Percentiles rank a stretch among this genome's conserved stretches.
phyloP scores from a whole-genome alignment of 2,888 invertebrate species.

The Monopis laevigella region DNA sequence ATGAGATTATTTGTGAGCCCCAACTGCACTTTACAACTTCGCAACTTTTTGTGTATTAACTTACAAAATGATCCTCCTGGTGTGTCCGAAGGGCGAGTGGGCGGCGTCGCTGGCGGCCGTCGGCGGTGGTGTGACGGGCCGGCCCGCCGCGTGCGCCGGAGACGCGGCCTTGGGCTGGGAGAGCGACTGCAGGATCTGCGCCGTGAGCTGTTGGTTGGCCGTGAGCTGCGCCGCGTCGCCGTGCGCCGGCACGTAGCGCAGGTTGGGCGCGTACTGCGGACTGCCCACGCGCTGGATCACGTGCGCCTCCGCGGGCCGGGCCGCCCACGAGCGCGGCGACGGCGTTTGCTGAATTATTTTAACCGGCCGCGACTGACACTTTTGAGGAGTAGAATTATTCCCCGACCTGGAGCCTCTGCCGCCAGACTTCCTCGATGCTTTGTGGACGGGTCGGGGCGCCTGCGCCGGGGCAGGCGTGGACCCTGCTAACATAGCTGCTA shows the following conservation, averaged over 20 bases:
- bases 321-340: constrained; percentile 48
- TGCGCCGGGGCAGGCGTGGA: constrained; percentile 52
- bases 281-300: constrained; percentile 43
- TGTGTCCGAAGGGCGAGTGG: constrained; percentile 33
- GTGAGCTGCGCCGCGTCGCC: constrained; percentile 56
- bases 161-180: constrained; percentile 54
- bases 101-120: constrained; percentile 30
- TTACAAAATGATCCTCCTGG: constrained; percentile 53
- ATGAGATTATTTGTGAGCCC: too few species aligned
- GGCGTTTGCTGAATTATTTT: constrained; percentile 66
- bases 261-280: constrained; percentile 57
- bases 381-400: constrained; percentile 38
- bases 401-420: constrained; percentile 54
- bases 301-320: constrained; percentile 48
- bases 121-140: constrained; percentile 19
- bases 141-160: constrained; percentile 21
- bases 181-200: constrained; percentile 69
- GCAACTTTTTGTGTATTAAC: too few species aligned
- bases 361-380: constrained; percentile 54
- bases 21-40: too few species aligned
- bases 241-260: constrained; percentile 55
- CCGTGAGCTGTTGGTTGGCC: constrained; percentile 70
- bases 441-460: constrained; percentile 58
- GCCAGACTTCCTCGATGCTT: constrained; percentile 55
- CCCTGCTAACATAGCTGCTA: constrained; percentile 51